A percentile compares a stretch with the other conserved stretches of the same genome.
Conservation (phyloP, 2,888 invertebrate genomes). For the Sinhomidia bicolor region DNA sequence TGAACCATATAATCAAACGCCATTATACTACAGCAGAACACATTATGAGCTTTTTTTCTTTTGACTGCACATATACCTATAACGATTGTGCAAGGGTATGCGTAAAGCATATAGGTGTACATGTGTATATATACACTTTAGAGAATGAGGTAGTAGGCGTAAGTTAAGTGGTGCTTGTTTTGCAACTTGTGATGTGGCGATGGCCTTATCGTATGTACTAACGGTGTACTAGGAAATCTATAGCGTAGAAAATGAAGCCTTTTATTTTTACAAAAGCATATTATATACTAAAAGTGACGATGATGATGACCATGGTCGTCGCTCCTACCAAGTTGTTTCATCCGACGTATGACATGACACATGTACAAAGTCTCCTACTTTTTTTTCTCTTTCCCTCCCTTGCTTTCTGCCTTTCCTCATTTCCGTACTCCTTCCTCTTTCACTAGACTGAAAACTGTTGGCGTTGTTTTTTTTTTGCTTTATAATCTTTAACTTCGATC, state of each 20-base stretch:
- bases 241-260: neutral
- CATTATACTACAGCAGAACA: no score
- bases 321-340: neutral
- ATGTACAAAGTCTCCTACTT: constrained; percentile 49
- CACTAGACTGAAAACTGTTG: neutral
- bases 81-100: neutral
- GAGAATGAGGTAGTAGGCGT: constrained; percentile 18
- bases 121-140: neutral
- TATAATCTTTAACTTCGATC: constrained; percentile 48
- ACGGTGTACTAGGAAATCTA: neutral
- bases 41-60: no score
- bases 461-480: constrained; percentile 5
- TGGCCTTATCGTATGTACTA: neutral
- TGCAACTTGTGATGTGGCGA: constrained; percentile 17
- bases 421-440: neutral
- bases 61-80: neutral
- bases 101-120: neutral
- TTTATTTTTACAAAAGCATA: neutral
- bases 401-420: neutral
- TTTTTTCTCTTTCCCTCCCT: neutral
- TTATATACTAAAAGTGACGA: neutral
- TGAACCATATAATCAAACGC: neutral
- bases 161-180: constrained; percentile 36
- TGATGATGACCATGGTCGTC: neutral
- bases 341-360: constrained; percentile 55